Conservation (phyloP, 2,888 invertebrate genomes). For the Hanleya hanleyi region DNA sequence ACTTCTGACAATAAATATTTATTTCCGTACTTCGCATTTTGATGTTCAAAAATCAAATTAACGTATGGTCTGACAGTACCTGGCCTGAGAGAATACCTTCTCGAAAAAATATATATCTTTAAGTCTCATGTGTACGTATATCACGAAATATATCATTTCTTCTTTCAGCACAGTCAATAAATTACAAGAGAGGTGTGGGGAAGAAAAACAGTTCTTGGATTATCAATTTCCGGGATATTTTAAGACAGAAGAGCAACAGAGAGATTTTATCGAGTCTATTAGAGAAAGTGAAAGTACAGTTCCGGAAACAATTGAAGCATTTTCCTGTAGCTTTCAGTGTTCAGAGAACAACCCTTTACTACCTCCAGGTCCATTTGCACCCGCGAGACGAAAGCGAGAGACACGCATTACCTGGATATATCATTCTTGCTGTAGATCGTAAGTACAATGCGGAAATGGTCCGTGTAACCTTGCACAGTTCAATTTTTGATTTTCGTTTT, state of each 20-base stretch:
- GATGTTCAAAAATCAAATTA: no score
- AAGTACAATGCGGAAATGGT: no score
- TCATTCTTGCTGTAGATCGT: not conserved
- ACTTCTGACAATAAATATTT: no score
- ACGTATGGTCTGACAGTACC: no score
- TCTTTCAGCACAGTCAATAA: not conserved
- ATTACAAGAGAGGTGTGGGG: not conserved
- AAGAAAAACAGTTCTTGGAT: not conserved
- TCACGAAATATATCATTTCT: not conserved
- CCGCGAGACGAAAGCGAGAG: not conserved
- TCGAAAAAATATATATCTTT: no score
- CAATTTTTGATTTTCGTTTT: no score
- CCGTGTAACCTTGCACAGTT: no score
- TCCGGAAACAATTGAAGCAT: not conserved
- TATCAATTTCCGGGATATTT: slow-evolving; percentile 1
- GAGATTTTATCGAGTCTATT: not conserved
- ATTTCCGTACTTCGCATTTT: no score
- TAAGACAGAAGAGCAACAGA: not conserved
- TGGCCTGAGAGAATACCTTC: no score
- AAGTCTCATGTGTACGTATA: no score
- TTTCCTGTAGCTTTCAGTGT: not conserved
- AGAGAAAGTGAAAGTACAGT: not conserved
- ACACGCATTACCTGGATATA: not conserved
- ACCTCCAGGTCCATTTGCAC: not conserved
- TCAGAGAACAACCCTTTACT: not conserved